Evolutionary conservation across 2,888 invertebrate genomes (phyloP), one percentile per base, ranked within the genome.

Genomic region (Caenorhabditis zanzibari): DNA sequence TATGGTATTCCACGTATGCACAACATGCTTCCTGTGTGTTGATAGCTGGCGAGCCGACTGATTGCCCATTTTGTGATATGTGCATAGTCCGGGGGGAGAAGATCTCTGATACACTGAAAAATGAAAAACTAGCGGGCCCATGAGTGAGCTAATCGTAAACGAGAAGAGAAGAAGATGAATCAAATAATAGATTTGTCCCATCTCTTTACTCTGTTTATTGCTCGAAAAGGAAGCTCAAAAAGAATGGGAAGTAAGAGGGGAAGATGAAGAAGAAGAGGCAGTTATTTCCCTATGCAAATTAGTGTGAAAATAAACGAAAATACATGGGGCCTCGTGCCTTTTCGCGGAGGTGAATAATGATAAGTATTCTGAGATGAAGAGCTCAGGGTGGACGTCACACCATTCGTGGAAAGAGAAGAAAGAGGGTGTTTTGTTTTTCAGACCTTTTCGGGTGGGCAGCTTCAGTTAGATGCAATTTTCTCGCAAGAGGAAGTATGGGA

Each of bases 1-100:
- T 41, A 88, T 83, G 0, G 86, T 85, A 19, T 79, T 84, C 88
- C 88, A 88, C 14, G 88, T 84, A 38, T 88, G 88, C n/a, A 83
- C 80, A 12, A 88, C 87, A 56, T 87, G 86, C 32, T 83, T 83
- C 22, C 82, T 68, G 58, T 86, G 84, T 16, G 84, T 63, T 10
- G 85, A 81, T 32, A 84, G 35, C 66, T 83, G 81, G 32, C 86
- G 86, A 24, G 85, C 76, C 6, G 86, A 76, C 63, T 86, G 86
- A 77, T 87, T 87, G 28, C 87, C 87, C 87, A 87, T 87, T 44
- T 75, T 63, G 28, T 38, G 59, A 68, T 68, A 72, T 49, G 59
- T 47, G 61, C 74, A 75, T 75, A 75, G 56, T 71, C 61, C 69
- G 52, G 41, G 7, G 10, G 41, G 28, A 10, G 12, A 61, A 32